A percentile compares a stretch with the other conserved stretches of the same genome.
These are phyloP conservation scores for Halcyon chelicuti DNA, from an alignment of 2,797 vertebrate species.

Conservation along the genomic window DNA sequence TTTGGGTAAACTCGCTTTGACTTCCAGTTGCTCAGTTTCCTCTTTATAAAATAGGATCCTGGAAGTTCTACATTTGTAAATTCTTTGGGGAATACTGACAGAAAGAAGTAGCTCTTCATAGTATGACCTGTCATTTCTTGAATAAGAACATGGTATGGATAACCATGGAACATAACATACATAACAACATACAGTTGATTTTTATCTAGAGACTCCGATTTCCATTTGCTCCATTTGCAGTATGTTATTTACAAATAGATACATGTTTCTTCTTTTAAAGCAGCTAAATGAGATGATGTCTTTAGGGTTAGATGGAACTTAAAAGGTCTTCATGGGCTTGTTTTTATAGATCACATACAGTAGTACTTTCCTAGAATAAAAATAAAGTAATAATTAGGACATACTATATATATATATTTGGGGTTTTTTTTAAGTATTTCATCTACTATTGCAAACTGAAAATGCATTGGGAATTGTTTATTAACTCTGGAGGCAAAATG, in stretches of 20 bases:
- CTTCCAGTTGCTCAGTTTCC: not conserved
- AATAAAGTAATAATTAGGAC: too few relatives aligned
- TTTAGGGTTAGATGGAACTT: not conserved
- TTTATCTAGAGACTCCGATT: not conserved
- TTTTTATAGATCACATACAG: not conserved
- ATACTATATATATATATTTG: not conserved
- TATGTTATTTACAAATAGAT: not conserved
- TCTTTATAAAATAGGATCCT: not conserved
- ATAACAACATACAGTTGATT: not conserved
- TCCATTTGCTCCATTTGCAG: not conserved
- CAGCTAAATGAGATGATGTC: not conserved
- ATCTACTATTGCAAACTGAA: not conserved
- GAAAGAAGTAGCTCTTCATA: not conserved
- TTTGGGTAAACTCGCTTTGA: not conserved
- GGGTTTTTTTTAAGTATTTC: not conserved
- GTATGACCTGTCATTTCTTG: not conserved
- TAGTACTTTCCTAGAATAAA: not conserved
- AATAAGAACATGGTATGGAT: not conserved
- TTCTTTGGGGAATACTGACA: not conserved
- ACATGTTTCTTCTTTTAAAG: not conserved
- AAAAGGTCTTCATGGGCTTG: not conserved
- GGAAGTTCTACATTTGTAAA: not conserved
- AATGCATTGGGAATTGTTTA: not conserved
- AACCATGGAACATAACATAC: not conserved
- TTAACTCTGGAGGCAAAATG: not conserved